These are phyloP conservation scores for Ichneumoninae sp. DNA, from an alignment of 2,888 invertebrate species.

Conservation along the genomic window DNA sequence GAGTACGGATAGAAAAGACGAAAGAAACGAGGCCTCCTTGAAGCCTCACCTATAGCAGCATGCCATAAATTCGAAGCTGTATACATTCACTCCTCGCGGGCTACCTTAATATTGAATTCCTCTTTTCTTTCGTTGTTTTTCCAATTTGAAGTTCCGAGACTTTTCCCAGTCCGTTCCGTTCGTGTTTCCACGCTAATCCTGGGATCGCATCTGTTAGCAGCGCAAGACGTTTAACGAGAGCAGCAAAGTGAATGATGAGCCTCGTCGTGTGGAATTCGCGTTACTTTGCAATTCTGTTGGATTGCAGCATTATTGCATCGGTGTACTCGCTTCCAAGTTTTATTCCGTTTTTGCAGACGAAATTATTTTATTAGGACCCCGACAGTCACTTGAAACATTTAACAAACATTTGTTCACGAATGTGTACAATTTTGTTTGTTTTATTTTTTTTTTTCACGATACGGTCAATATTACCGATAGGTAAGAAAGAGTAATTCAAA, in stretches of 20 bases:
- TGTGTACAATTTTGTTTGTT: too few relatives aligned
- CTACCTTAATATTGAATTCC: conserved; percentile 61
- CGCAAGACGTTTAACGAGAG: conserved; percentile 65
- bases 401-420: too few relatives aligned
- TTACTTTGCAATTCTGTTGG: too few relatives aligned
- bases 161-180: conserved; percentile 42
- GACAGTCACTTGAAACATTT: not conserved
- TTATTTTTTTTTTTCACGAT: not conserved
- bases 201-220: conserved; percentile 60
- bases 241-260: conserved; percentile 55
- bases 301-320: conserved; percentile 37
- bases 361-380: not conserved
- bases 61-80: conserved; percentile 53
- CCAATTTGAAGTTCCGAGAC: not conserved
- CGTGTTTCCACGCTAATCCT: conserved; percentile 59
- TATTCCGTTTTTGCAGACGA: not conserved
- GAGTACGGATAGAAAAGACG: conserved; percentile 2
- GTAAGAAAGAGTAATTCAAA: too few relatives aligned
- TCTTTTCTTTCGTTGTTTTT: conserved; percentile 25
- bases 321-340: not conserved
- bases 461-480: too few relatives aligned
- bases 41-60: conserved; percentile 35
- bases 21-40: conserved; percentile 28
- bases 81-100: conserved; percentile 21
- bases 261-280: not conserved